These are phyloP conservation scores for Papilio dardanus DNA, from an alignment of 1,140 invertebrate genomes.

Conservation along the genomic window DNA sequence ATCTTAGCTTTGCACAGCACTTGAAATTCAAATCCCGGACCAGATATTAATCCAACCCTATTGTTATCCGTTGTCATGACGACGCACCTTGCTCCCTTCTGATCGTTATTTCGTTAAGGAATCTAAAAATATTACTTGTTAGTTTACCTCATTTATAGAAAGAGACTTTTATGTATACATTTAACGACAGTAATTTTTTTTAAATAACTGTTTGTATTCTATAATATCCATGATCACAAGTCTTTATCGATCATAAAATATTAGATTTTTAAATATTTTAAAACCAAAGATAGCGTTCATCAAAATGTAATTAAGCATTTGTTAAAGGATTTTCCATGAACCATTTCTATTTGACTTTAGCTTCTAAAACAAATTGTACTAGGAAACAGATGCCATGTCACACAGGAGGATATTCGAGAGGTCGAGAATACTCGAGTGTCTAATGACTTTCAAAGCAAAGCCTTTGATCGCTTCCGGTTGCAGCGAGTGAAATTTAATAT, in stretches of 20 bases:
- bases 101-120: not conserved
- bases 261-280: no score
- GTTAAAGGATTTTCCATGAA: no score
- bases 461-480: constrained; percentile 24
- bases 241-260: no score
- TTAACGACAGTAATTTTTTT: no score
- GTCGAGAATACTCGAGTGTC: not conserved
- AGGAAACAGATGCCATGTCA: not conserved
- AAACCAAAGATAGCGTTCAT: no score
- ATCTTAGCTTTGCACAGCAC: constrained; percentile 73
- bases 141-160: not conserved
- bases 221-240: no score
- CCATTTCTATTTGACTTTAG: no score
- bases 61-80: constrained; percentile 61
- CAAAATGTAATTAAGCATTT: no score
- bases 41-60: constrained; percentile 67
- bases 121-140: not conserved
- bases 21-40: constrained; percentile 77
- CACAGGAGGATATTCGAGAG: not conserved
- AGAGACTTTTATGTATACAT: no score
- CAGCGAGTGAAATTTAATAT: constrained; percentile 22
- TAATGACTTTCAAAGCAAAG: constrained; percentile 22
- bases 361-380: not conserved
- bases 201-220: no score
- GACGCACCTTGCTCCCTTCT: constrained; percentile 29